Percentiles rank a stretch among this genome's conserved stretches.
Conservation (phyloP, 2,797 vertebrate genomes). For the Triplophysa bombifrons region DNA sequence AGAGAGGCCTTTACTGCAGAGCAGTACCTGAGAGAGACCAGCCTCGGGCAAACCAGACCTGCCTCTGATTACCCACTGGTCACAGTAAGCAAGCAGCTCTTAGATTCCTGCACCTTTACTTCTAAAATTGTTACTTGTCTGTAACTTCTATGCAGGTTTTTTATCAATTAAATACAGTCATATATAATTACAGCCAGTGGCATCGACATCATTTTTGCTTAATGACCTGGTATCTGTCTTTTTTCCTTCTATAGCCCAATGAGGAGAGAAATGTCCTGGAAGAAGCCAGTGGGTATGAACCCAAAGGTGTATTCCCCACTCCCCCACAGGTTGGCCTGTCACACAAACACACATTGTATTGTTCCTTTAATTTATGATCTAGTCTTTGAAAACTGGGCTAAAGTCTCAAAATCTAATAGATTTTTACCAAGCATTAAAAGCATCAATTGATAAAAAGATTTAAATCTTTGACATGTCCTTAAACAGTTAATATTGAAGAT, state of each 20-base stretch:
- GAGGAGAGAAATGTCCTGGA: conserved; percentile 95
- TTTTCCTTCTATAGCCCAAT: conserved; percentile 80
- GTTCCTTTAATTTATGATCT: no score
- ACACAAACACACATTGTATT: not conserved
- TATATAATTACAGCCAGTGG: not conserved
- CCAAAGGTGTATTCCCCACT: conserved; percentile 69
- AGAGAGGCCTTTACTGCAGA: conserved; percentile 94
- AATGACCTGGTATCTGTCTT: not conserved
- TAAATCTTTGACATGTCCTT: no score
- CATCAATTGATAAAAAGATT: no score
- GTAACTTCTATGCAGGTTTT: not conserved
- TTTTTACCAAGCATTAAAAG: no score
- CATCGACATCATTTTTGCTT: not conserved
- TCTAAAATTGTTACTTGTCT: not conserved
- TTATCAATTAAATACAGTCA: not conserved
- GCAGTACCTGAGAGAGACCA: conserved; percentile 85
- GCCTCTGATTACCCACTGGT: conserved; percentile 92
- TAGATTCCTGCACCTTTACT: no score
- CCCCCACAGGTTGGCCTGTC: conserved; percentile 6
- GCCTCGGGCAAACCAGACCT: conserved; percentile 77
- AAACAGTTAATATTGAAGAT: no score
- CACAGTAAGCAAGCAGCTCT: conserved; percentile 78
- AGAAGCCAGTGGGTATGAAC: conserved; percentile 88
- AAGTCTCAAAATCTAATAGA: no score
- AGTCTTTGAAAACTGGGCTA: no score